These are phyloP conservation scores for Erebia ligea DNA, from an alignment of 2,888 invertebrate genomes.

Conservation along the genomic window DNA sequence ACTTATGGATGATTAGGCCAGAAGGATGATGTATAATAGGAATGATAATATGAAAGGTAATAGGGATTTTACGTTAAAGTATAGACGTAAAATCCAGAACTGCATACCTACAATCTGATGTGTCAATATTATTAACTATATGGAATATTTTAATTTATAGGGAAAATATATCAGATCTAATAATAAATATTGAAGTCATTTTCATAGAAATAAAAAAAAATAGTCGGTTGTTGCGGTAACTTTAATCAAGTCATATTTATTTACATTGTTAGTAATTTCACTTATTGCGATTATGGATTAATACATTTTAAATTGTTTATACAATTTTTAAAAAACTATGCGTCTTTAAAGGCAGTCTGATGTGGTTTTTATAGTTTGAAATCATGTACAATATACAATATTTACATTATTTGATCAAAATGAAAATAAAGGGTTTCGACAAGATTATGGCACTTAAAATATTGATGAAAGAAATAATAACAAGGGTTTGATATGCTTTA, in stretches of 20 bases:
- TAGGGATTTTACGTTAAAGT: too few relatives aligned
- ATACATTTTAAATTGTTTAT: constrained; percentile 1
- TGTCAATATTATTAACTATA: too few relatives aligned
- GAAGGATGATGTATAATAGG: too few relatives aligned
- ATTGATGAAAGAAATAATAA: not conserved
- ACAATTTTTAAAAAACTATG: constrained; percentile 7
- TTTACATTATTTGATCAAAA: not conserved
- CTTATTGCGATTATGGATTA: constrained; percentile 4
- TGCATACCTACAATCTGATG: too few relatives aligned
- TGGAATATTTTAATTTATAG: too few relatives aligned
- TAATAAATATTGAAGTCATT: too few relatives aligned
- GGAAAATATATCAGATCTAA: too few relatives aligned
- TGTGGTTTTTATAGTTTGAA: not conserved
- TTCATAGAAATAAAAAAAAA: not conserved
- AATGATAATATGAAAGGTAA: too few relatives aligned
- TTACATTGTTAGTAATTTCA: constrained; percentile 24
- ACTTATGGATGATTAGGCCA: not conserved
- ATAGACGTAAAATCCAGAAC: too few relatives aligned
- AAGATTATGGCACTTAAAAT: not conserved
- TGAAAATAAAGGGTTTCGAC: not conserved
- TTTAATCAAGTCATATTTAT: constrained; percentile 33
- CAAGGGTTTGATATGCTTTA: not conserved
- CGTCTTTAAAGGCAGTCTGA: constrained; percentile 14
- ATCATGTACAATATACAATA: not conserved
- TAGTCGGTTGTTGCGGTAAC: constrained; percentile 24